These are phyloP conservation scores for Strix aluco DNA, from an alignment of 2,113 vertebrate genomes.

Conservation along the genomic window DNA sequence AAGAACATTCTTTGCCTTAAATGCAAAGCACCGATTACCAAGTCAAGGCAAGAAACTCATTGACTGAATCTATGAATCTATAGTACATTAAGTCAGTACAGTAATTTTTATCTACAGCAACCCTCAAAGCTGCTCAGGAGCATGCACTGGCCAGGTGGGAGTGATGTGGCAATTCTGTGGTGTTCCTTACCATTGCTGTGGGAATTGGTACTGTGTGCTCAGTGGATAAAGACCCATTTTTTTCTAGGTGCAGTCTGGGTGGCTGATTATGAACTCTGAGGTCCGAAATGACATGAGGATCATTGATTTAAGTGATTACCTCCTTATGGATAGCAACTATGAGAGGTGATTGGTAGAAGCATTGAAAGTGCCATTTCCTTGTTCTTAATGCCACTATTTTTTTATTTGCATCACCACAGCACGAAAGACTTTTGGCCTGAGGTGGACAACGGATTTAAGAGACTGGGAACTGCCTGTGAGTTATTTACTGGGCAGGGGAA, in stretches of 20 bases:
- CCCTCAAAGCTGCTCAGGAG: neutral
- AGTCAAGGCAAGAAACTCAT: neutral
- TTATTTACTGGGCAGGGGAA: neutral
- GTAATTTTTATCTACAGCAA: neutral
- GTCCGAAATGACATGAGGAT: neutral
- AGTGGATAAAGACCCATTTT: fast-evolving
- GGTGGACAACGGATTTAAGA: neutral
- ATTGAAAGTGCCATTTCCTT: neutral
- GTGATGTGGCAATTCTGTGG: neutral
- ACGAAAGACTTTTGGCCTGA: neutral
- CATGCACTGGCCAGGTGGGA: neutral
- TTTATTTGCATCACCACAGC: neutral
- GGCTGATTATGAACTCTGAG: neutral
- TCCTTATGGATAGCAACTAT: neutral
- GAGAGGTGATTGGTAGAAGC: neutral
- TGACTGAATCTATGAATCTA: neutral
- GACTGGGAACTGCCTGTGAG: neutral
- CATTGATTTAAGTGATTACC: neutral
- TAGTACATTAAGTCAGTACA: neutral
- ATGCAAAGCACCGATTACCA: neutral
- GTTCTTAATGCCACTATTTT: neutral
- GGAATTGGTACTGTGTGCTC: neutral
- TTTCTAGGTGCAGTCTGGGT: neutral
- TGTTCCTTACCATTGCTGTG: neutral
- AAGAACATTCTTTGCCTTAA: neutral